phyloP scores from a whole-genome alignment of 2,113 vertebrate species.

The Apistogramma diplotaenia region DNA sequence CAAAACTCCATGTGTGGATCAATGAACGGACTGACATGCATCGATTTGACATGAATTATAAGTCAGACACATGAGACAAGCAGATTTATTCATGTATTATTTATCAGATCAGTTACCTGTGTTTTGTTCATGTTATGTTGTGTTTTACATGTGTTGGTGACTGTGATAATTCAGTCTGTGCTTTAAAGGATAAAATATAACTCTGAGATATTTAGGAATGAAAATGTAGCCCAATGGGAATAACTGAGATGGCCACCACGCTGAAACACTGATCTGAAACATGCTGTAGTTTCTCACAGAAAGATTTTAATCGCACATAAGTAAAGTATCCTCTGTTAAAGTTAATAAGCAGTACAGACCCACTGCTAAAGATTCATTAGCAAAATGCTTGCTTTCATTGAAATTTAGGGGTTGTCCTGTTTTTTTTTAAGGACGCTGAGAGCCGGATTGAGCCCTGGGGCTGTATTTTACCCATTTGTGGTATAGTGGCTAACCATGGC shows the following conservation, averaged over 20 bases:
- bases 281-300: neutral
- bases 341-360: neutral
- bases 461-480: conserved; percentile 1
- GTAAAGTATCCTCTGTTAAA: neutral
- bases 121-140: neutral
- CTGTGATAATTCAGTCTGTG: neutral
- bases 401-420: neutral
- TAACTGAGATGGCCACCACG: neutral
- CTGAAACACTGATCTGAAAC: neutral
- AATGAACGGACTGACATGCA: neutral
- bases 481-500: neutral
- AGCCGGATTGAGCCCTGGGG: neutral
- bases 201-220: neutral
- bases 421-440: neutral
- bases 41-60: no score
- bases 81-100: neutral
- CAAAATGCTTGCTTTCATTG: neutral
- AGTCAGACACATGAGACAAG: neutral
- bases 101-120: neutral
- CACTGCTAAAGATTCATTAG: neutral
- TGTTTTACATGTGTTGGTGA: neutral
- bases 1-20: neutral
- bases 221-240: neutral
- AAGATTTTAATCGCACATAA: neutral
- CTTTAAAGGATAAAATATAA: neutral